Evolutionary conservation across 1,140 invertebrate species (phyloP), one percentile per base, ranked within the genome.

Genomic region (Delia radicum): DNA sequence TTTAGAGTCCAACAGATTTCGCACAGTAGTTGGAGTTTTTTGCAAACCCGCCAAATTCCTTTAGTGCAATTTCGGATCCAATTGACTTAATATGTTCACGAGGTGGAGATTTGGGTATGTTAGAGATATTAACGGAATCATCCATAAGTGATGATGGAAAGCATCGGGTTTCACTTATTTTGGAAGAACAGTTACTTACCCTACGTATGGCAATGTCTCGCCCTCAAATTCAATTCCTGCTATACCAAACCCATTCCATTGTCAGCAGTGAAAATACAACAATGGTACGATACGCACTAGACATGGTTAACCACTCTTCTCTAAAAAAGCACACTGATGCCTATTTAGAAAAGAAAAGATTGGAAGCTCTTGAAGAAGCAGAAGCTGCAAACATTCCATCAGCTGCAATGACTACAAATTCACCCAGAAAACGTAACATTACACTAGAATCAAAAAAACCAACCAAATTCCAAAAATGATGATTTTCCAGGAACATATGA

Each of bases 31-130:
- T 0, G 91, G 92, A 0, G 90, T 92, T 3, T n/a, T 87, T 94
- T 76, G 93, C 92, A 3, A 92, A 91, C 0, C 93, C 93, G 0
- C 91, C 92, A 0, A 93, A 92, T 79, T 93, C 92, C 1, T 94
- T 93, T 78, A 93, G 91, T 0, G 92, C 92, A 2, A 89, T 94
- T 8, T 89, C 87, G 0, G 92, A 94, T 82, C 90, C 93, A 1
- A 93, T 94, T 5, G 93, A 94, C 79, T 84, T 94, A 62, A 92
- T 91, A 33, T 84, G 91, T 78, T 90, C 91, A 8, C 83, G 91
- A 31, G 91, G 91, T 5, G 91, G 91, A 0, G 92, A 92, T 81
- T 81, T 93, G 15, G 88, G 89, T 12, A 91, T 92, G 89, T 86
- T 93, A 29, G 89, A 92, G 85, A 89, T 90, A 10, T 85, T 93